These are phyloP conservation scores for Heliconius melpomene DNA, from an alignment of 1,140 invertebrate species.

Conservation along the genomic window DNA sequence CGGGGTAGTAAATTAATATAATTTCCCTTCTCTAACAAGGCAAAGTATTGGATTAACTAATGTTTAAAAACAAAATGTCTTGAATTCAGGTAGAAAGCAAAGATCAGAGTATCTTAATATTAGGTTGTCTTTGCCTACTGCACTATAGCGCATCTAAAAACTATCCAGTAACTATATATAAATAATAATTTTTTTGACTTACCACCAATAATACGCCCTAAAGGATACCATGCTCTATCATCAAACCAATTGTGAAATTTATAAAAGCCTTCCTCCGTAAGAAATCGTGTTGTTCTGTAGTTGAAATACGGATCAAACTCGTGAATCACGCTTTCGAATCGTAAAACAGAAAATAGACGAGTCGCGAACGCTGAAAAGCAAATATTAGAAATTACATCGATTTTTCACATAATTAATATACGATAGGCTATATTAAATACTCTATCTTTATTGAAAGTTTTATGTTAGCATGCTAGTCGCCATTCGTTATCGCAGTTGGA, in stretches of 20 bases:
- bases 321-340: slow-evolving; percentile 99
- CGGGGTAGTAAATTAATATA: no score
- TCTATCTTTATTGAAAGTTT: neutral
- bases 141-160: no score
- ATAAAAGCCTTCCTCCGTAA: slow-evolving; percentile 98
- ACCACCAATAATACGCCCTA: slow-evolving; percentile 98
- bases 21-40: no score
- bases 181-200: slow-evolving; percentile 41
- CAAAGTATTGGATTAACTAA: no score
- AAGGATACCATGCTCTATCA: slow-evolving; percentile 98
- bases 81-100: no score
- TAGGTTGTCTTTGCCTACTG: no score
- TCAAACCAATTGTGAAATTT: slow-evolving; percentile 99
- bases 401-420: no score
- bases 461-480: slow-evolving; percentile 30
- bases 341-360: slow-evolving; percentile 96
- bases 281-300: slow-evolving; percentile 96
- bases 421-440: neutral
- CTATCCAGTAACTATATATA: neutral
- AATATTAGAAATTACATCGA: slow-evolving; percentile 14
- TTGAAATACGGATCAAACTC: slow-evolving; percentile 99
- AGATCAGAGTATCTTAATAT: no score
- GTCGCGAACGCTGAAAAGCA: slow-evolving; percentile 94
- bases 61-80: no score
- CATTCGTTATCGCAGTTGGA: slow-evolving; percentile 30